phyloP scores from a whole-genome alignment of 2,797 vertebrate species.

The Lacerta bilineata region DNA sequence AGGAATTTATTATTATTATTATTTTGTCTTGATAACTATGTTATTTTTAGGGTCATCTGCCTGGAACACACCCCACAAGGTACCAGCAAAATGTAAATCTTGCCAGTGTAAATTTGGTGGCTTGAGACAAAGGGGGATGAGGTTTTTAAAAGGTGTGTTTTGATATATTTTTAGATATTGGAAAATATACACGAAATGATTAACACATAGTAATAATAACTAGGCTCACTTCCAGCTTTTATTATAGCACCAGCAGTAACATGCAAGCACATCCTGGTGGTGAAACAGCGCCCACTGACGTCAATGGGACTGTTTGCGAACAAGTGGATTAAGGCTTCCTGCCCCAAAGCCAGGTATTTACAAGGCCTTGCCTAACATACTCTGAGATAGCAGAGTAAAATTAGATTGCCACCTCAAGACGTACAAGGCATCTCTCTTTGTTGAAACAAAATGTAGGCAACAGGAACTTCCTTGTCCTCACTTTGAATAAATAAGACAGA shows the following conservation, averaged over 20 bases:
- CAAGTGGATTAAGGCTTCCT: background rate
- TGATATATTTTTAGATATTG: no score
- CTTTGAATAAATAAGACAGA: background rate
- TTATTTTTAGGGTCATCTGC: background rate
- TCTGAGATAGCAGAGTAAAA: background rate
- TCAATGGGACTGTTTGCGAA: background rate
- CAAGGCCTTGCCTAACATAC: background rate
- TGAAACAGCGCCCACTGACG: background rate
- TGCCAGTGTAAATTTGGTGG: background rate
- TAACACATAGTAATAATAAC: background rate
- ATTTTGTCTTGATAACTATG: no score
- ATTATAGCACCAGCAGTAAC: background rate
- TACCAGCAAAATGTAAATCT: background rate
- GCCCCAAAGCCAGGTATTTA: background rate
- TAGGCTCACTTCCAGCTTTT: background rate
- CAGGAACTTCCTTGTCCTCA: background rate
- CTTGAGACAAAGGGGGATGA: background rate
- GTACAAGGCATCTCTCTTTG: background rate
- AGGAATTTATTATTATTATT: no score
- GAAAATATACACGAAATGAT: background rate
- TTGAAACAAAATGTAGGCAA: background rate
- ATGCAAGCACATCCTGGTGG: background rate
- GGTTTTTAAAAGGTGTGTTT: background rate
- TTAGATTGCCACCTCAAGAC: background rate
- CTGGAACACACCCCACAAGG: background rate